A percentile compares a stretch with the other conserved stretches of the same genome.
These are phyloP conservation scores for Falco berigora DNA, from an alignment of 2,797 vertebrate genomes.

Conservation along the genomic window DNA sequence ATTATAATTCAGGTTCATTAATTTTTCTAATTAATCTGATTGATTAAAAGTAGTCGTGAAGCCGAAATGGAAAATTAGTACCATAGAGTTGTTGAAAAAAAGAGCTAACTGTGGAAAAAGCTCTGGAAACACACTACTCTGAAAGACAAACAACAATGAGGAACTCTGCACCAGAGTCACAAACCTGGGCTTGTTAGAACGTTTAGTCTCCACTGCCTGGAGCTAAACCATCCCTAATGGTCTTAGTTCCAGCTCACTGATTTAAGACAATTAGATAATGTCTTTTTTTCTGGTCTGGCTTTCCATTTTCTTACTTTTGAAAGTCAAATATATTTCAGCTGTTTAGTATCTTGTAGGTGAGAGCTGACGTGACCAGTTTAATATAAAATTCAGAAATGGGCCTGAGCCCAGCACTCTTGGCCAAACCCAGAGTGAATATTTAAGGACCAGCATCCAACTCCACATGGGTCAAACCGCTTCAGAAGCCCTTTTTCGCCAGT, in stretches of 20 bases:
- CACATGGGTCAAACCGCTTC: not conserved
- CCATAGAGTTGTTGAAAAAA: not conserved
- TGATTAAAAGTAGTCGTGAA: slow-evolving; percentile 22
- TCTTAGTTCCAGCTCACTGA: not conserved
- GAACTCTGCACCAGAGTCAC: not conserved
- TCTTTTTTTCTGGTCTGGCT: not conserved
- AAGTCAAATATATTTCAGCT: not conserved
- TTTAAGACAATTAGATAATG: not conserved
- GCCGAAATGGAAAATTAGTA: not conserved
- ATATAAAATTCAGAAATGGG: not conserved
- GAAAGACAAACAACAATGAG: not conserved
- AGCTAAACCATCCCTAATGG: not conserved
- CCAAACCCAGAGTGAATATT: not conserved
- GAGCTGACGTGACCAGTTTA: not conserved
- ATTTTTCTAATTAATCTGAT: slow-evolving; percentile 49
- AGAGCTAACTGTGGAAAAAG: not conserved
- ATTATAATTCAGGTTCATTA: slow-evolving; percentile 18
- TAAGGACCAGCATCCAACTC: not conserved
- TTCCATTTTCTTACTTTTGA: not conserved
- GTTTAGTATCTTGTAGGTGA: not conserved
- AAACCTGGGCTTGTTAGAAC: not conserved
- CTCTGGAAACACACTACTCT: not conserved
- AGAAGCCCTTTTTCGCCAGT: not conserved
- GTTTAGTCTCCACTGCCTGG: not conserved
- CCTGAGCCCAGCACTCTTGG: not conserved